A percentile compares a stretch with the other conserved stretches of the same genome.
Conservation (phyloP, 2,113 vertebrate genomes). For the Ochotona princeps region DNA sequence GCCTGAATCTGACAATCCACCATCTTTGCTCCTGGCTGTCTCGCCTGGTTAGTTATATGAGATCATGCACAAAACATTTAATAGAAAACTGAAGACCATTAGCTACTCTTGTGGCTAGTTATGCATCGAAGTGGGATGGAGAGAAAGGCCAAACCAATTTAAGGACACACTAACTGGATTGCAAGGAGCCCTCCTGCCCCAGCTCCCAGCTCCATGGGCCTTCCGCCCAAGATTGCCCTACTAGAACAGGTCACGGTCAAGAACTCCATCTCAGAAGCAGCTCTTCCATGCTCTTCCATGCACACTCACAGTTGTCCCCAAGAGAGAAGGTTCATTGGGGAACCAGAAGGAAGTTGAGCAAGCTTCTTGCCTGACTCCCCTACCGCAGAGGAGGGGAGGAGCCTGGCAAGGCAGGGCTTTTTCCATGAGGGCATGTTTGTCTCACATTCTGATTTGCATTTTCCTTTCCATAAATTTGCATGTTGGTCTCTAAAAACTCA, state of each 20-base stretch:
- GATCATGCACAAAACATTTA: background rate
- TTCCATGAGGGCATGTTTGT: background rate
- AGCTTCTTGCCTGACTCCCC: background rate
- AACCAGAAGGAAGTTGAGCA: background rate
- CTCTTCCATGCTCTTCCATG: fast-evolving
- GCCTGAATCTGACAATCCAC: background rate
- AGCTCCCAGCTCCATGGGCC: too few relatives aligned
- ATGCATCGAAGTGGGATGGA: background rate
- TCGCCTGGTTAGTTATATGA: background rate
- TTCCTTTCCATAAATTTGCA: background rate
- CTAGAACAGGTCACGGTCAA: background rate
- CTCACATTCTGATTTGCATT: background rate
- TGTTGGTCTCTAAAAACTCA: background rate
- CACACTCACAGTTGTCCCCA: background rate
- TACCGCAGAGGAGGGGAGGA: fast-evolving
- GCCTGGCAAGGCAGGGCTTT: background rate
- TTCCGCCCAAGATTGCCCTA: background rate
- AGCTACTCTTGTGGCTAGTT: background rate
- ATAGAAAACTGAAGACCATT: background rate
- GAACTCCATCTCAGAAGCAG: background rate
- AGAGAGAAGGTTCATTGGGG: background rate
- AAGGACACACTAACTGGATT: background rate
- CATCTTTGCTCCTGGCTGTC: background rate
- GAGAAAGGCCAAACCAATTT: background rate
- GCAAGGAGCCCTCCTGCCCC: background rate